phyloP scores from a whole-genome alignment of 35 echinoderm and acorn worm genomes.

The Acanthaster planci region DNA sequence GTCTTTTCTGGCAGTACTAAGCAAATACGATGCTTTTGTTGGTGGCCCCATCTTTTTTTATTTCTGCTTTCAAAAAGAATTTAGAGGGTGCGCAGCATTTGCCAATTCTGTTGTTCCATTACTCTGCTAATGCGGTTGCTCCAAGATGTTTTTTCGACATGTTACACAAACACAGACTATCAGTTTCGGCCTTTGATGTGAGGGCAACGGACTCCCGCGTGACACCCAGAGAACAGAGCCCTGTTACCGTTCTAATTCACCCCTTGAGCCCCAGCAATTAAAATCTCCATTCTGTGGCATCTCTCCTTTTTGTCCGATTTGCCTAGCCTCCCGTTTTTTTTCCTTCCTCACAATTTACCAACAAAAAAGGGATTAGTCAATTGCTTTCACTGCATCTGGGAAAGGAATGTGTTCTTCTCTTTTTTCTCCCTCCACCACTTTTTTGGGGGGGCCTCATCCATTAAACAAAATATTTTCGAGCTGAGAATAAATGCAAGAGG shows the following conservation, averaged over 20 bases:
- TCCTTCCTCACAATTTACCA: constrained; percentile 31
- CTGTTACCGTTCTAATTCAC: constrained; percentile 14
- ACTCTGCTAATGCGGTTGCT: constrained; percentile 3
- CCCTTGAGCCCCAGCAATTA: constrained; percentile 17
- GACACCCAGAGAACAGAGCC: not conserved
- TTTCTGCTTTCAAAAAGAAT: no score
- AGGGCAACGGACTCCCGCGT: constrained; percentile 2
- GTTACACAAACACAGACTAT: constrained; percentile 17
- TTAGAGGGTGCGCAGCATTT: not conserved
- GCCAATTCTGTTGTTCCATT: not conserved
- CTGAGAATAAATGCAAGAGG: not conserved
- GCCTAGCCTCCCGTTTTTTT: not conserved
- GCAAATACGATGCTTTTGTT: not conserved
- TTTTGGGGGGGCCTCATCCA: not conserved
- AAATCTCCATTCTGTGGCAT: not conserved
- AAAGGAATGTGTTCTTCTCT: not conserved
- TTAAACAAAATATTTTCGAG: not conserved
- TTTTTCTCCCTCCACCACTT: not conserved
- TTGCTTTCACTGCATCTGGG: not conserved
- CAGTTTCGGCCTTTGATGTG: constrained; percentile 4
- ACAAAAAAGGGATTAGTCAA: constrained; percentile 29
- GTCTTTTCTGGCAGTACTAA: constrained; percentile 22
- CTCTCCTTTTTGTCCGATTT: not conserved
- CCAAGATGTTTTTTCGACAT: constrained; percentile 18
- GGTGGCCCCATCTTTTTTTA: not conserved